Base-by-base conservation (phyloP, 2,888 invertebrate species). In the Lasioglossum pauxillum region DNA sequence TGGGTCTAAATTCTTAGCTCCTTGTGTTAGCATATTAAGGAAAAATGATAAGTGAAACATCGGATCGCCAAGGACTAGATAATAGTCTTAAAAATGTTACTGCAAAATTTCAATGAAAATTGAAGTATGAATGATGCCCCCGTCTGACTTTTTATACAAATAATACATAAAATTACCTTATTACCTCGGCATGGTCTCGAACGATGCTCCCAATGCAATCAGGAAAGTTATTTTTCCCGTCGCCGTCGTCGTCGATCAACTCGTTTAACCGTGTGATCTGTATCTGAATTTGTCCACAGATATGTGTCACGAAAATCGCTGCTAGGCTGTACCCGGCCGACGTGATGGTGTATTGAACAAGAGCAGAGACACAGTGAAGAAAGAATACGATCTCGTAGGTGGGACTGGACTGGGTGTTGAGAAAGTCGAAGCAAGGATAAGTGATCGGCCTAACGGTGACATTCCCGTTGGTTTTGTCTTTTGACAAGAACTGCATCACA, bases 341-440 rank as follows among this genome's bases (percentile, higher is more conserved):
- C 4, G 87, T 89, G 1, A 91, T 85, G 10, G 87, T 88, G 60
- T 87, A 90, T 12, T 77, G 74, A 7, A 91, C 67, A 8, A 86
- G 73, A 0, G 85, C 89, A 38, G 74, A 86, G 2, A 91, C 14
- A 60, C 88, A 90, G 8, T 91, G 91, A 0, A 85, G 76, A 19
- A 69, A 46, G 72, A 90, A 92, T 8, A 92, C 88, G 5, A 93
- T 86, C 75, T 93, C 91, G 73, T 92, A 93, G 7, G 82, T 76
- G 4, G 92, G 92, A 23, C 83, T 90, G 31, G 74, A 46, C 75
- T 85, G 87, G 5, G 88, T 41, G 74, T 92, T 85, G 31, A 86
- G 72, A 23, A 89, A 83, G 4, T 82, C 82, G 77, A 89, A 90
- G 8, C 90, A 84, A 31, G 92, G 90, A 89, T 91, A 91, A 0